Base-by-base conservation (phyloP, 2,888 invertebrate genomes). In the Creontiades dilutus region DNA sequence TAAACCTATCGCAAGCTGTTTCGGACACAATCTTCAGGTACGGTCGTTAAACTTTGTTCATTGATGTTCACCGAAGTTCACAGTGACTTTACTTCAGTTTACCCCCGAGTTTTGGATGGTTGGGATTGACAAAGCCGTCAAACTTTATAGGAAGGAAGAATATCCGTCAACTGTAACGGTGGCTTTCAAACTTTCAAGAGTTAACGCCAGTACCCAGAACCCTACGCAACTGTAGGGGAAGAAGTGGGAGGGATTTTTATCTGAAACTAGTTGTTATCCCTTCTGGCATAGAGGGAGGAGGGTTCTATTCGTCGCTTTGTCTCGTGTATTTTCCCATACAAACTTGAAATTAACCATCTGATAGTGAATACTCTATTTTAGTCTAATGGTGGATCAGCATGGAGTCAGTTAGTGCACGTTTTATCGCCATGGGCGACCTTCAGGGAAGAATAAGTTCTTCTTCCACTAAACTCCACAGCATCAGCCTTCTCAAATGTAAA, bases 101-200 rank as follows among this genome's bases (percentile, higher is more conserved):
- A 23, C 68, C 12, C 23, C 27, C 0, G 68, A 19, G 68, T 5
- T 23, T 68, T 23, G 23, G 68, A 13, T 9, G 23, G 68, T 19
- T 23, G 23, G 23, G 23, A 7, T 11, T 68, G 68, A 68, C 68
- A 23, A 68, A 23, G 68, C 68, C 68, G 68, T 68, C 68, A 68
- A 68, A 68, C 68, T 68, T 68, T 68, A 68, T 68, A 23, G 68
- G 68, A 68, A 68, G 68, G 68, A 13, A 68, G 68, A 19, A 68
- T 68, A 19, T 19, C 68, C 68, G 68, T 68, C 23, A 68, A 68
- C 68, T 68, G 68, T 68, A 61, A 68, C 68, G 68, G 68, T 23
- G 68, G 68, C 68, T 68, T 68, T 23, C 68, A 0, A 68, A 68
- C 68, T 68, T 68, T 23, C 68, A 68, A 68, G 68, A 68, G 68